Percentiles rank a stretch among this genome's conserved stretches.
Evolutionary conservation across 2,888 invertebrate genomes (phyloP).

Genomic region (Nipponacmea schrenckii): DNA sequence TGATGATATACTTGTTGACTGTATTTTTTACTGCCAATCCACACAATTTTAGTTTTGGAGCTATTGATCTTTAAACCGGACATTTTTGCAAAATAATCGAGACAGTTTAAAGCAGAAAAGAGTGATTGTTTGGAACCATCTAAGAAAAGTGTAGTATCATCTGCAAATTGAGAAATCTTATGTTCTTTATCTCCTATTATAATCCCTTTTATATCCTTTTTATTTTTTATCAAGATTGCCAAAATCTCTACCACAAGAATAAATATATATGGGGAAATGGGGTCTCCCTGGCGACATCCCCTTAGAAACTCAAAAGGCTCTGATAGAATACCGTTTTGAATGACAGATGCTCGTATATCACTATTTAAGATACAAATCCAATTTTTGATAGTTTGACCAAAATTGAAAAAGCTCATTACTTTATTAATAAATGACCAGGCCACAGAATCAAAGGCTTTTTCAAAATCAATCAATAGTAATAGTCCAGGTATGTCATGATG

Average conservation of each 20-base stretch:
- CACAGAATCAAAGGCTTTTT: not conserved
- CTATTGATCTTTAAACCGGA: too few species aligned
- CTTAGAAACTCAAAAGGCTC: not conserved
- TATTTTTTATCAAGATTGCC: not conserved
- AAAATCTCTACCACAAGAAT: not conserved
- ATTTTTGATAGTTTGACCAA: not conserved
- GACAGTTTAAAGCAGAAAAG: too few species aligned
- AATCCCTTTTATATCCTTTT: too few species aligned
- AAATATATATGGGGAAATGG: too few species aligned
- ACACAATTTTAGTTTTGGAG: too few species aligned
- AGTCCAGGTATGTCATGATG: not conserved
- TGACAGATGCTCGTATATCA: not conserved
- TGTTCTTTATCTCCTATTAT: too few species aligned
- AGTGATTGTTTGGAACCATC: too few species aligned
- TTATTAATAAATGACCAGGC: not conserved
- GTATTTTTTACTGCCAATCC: too few species aligned
- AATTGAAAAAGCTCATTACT: not conserved
- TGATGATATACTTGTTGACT: not conserved
- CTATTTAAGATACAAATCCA: not conserved
- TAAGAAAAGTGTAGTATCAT: too few species aligned
- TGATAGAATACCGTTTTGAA: not conserved
- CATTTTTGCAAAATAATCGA: too few species aligned
- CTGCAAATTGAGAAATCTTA: too few species aligned
- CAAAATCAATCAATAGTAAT: not conserved
- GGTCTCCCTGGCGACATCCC: not conserved